Evolutionary conservation across 2,888 invertebrate species (phyloP), one percentile per base, ranked within the genome.

Genomic region (Eurois occulta): DNA sequence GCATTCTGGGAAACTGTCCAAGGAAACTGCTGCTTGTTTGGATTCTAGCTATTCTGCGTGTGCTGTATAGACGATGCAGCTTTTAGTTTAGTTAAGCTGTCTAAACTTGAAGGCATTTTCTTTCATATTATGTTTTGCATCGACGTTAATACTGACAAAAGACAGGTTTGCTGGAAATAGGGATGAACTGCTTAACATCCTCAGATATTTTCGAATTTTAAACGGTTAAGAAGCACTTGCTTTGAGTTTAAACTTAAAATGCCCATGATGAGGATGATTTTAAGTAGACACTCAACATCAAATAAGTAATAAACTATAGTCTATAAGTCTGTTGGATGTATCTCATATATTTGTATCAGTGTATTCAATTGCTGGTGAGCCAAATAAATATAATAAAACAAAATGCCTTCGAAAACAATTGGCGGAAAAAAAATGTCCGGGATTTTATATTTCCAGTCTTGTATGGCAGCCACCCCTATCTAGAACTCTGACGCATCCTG

Each of bases 11-110:
- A 79, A 74, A 52, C 38, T 16, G 28, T 43, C 43, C 35, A 48
- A 46, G 38, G 70, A 68, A 64, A 80, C 67, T 85, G 52, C 62
- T 55, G 52, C 24, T 70, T 64, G 69, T 46, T 81, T 84, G 70
- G 41, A 58, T 43, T 62, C 11, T 43, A 58, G 24, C 65, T 67
- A 62, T 43, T 78, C 48, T 75, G 66, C 48, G 43, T 81, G 13
- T 81, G 28, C 48, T 81, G 81, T 75, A 74, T 77, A 24, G 24
- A 52, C 6, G n/a, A 58, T 52, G 41, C 24, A 52, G 41, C n/a
- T 48, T 81, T 75, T 48, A 46, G 81, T 78, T 81, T 46, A 7
- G 52, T 64, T 55, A 35, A 41, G 46, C 41, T 82, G 58, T 28
- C 24, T 68, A 28, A 32, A 55, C 35, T 48, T 41, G 35, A 43